These are phyloP conservation scores for Thecocarcelia acutangulata DNA, from an alignment of 2,888 invertebrate genomes.

Conservation along the genomic window DNA sequence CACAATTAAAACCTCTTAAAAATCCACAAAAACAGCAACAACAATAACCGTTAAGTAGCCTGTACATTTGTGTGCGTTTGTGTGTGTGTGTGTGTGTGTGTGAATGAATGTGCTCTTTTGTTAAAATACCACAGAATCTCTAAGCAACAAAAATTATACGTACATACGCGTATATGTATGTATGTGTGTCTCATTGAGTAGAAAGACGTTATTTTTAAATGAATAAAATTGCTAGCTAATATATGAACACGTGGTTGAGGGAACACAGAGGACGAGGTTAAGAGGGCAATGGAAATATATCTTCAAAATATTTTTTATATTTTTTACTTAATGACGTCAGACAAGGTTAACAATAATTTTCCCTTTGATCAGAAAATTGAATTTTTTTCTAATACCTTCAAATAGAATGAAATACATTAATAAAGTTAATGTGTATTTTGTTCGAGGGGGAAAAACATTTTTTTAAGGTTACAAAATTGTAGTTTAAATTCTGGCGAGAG, in stretches of 20 bases:
- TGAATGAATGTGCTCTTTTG: slow-evolving; percentile 35
- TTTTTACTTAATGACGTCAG: slow-evolving; percentile 68
- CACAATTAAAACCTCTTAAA: slow-evolving; percentile 80
- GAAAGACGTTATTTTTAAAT: slow-evolving; percentile 43
- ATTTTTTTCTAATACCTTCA: slow-evolving; percentile 18
- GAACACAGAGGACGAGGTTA: slow-evolving; percentile 23
- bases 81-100: too few relatives aligned
- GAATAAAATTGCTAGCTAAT: slow-evolving; percentile 25
- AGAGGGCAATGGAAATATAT: slow-evolving; percentile 30
- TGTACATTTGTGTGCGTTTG: slow-evolving; percentile 32
- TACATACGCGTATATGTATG: not conserved
- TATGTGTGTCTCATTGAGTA: slow-evolving; percentile 56
- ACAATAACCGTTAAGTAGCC: slow-evolving; percentile 64
- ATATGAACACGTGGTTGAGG: not conserved
- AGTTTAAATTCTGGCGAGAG: too few relatives aligned
- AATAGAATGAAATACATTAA: too few relatives aligned
- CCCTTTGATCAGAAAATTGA: slow-evolving; percentile 59
- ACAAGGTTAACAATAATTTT: slow-evolving; percentile 72
- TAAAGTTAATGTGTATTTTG: too few relatives aligned
- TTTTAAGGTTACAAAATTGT: too few relatives aligned
- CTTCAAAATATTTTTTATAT: slow-evolving; percentile 35
- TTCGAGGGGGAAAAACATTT: too few relatives aligned
- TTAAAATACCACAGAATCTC: slow-evolving; percentile 50
- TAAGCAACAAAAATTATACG: slow-evolving; percentile 32
- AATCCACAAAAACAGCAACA: slow-evolving; percentile 29